phyloP scores from a whole-genome alignment of 2,888 invertebrate species.

The Platycheirus rosarum region DNA sequence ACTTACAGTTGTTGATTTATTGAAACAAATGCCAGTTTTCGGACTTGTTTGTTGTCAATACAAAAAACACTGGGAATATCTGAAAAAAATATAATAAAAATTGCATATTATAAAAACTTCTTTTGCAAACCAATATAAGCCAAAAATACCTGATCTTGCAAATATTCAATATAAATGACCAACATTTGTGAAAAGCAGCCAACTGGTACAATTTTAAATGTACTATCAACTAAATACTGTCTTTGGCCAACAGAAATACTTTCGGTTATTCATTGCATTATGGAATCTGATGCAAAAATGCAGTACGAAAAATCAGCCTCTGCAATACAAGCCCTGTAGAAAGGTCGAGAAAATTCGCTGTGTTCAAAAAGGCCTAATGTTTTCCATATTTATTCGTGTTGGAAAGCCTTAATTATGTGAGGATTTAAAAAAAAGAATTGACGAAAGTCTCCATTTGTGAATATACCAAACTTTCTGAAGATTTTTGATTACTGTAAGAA shows the following conservation, averaged over 20 bases:
- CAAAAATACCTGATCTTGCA: constrained; percentile 1
- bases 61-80: too few relatives aligned
- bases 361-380: not conserved
- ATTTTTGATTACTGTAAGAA: too few relatives aligned
- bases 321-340: not conserved
- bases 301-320: not conserved
- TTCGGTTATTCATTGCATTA: not conserved
- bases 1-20: too few relatives aligned
- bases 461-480: too few relatives aligned
- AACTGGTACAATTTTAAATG: constrained; percentile 1
- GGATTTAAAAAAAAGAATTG: not conserved
- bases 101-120: too few relatives aligned
- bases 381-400: not conserved
- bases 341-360: not conserved
- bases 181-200: constrained; percentile 1
- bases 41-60: too few relatives aligned
- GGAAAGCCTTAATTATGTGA: not conserved
- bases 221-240: not conserved
- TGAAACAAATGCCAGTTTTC: too few relatives aligned
- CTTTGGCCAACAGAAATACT: not conserved
- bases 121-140: not conserved
- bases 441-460: not conserved
- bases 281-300: not conserved
- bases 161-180: not conserved
- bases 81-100: too few relatives aligned